Conservation (phyloP, 2,888 invertebrate species). For the Drosophila anomalata region DNA sequence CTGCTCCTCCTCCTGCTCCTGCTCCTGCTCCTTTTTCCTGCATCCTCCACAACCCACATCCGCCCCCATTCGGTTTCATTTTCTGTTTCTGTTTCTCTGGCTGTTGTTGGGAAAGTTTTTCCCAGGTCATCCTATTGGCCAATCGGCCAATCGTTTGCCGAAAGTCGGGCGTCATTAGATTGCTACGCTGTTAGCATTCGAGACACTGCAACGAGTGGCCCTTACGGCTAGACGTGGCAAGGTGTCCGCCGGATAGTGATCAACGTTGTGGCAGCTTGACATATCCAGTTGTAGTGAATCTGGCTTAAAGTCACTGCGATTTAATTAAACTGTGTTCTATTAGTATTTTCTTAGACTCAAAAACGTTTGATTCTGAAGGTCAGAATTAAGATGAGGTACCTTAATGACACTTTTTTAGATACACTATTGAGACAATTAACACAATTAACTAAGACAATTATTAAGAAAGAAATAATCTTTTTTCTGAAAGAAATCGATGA, state of each 20-base stretch:
- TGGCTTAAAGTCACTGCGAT: neutral
- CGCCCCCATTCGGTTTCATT: slow-evolving; percentile 3
- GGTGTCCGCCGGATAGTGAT: neutral
- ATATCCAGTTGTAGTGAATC: neutral
- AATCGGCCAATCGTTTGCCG: slow-evolving; percentile 40
- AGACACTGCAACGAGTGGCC: slow-evolving; percentile 15
- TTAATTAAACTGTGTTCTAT: neutral
- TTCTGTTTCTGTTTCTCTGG: slow-evolving; percentile 25
- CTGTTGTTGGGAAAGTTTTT: slow-evolving; percentile 36
- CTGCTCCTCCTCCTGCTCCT: slow-evolving; percentile 7
- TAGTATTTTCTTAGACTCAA: neutral
- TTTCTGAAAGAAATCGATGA: too few species aligned
- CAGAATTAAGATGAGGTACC: too few species aligned
- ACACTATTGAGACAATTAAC: too few species aligned
- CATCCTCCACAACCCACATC: neutral
- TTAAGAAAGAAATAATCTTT: too few species aligned
- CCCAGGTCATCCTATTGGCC: slow-evolving; percentile 12
- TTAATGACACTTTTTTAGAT: too few species aligned
- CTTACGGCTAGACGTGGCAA: slow-evolving; percentile 10
- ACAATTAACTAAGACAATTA: too few species aligned
- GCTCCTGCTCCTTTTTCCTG: slow-evolving; percentile 18
- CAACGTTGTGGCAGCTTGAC: neutral
- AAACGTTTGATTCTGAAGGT: too few species aligned
- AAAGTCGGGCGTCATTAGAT: slow-evolving; percentile 65
- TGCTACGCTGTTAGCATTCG: slow-evolving; percentile 37